Evolutionary conservation across 2,113 vertebrate genomes (phyloP).

Genomic region (Stegastes partitus): DNA sequence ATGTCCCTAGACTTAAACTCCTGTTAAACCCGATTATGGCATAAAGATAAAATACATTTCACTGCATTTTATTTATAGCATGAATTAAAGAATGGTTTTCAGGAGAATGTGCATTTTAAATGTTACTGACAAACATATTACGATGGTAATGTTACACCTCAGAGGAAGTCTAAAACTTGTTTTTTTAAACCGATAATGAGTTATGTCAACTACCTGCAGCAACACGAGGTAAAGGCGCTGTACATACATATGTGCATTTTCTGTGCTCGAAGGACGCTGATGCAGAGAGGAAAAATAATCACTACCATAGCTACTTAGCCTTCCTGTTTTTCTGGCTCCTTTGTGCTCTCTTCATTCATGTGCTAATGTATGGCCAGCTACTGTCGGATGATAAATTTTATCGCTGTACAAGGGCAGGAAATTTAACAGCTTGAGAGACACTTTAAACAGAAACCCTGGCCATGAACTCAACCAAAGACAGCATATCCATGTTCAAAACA

Average conservation of each 20-base stretch:
- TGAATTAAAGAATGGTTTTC: no score
- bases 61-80: no score
- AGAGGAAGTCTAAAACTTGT: neutral
- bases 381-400: neutral
- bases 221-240: neutral
- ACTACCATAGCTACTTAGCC: neutral
- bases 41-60: no score
- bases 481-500: neutral
- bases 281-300: neutral
- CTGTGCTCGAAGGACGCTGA: neutral
- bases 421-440: neutral
- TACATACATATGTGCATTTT: neutral
- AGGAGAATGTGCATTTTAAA: no score
- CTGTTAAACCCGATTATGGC: no score
- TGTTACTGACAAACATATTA: no score
- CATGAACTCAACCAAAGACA: neutral
- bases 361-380: constrained; percentile 36
- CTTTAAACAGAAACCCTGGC: constrained; percentile 7
- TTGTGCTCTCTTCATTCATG: constrained; percentile 59
- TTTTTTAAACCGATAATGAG: neutral
- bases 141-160: no score
- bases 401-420: neutral
- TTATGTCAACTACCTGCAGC: neutral
- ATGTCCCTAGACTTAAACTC: no score
- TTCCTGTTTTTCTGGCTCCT: constrained; percentile 7